Evolutionary conservation across 2,113 vertebrate species (phyloP), one percentile per base, ranked within the genome.

Genomic region (Calonectris borealis): DNA sequence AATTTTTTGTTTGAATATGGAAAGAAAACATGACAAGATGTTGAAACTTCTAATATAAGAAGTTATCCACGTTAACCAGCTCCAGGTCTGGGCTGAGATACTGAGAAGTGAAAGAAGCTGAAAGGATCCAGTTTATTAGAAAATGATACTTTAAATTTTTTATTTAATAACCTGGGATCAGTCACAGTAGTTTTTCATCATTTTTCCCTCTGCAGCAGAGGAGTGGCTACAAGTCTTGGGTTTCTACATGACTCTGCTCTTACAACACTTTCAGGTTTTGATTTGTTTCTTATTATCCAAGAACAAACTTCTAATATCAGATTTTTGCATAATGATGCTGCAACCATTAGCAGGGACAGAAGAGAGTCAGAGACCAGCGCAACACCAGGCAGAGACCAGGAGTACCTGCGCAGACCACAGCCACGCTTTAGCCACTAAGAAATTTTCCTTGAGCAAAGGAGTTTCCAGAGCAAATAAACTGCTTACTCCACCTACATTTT

Each of bases 331-430:
- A 61, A 40, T 1, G 4, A 25, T 26, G 14, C 36, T 12, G 11
- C 49, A 92, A 5, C 18, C 52, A 17, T n/a, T 34, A 76, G n/a
- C 34, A 61, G 2, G 32, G 46, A 73, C 17, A 49, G 31, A 72
- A 46, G 21, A 34, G 29, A 68, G 9, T 34, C 34, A 70, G 29
- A 54, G n/a, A 49, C 7, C 11, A 62, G 10, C 0, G 0, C 1
- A 2, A 11, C 46, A 25, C 15, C 3, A 1, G 13, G 10, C 15
- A 77, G 26, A 29, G 52, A 83, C 11, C 24, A 57, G 31, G 8
- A 54, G 2, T 13, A 66, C 11, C 54, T 52, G 52, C 17, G 4
- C 68, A 61, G 16, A 72, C 13, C 21, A 31, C 4, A 83, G 58
- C 12, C 46, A 46, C 4, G 2, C 15, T 66, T 48, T 21, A 8